These are phyloP conservation scores for Lithobates pipiens DNA, from an alignment of 2,797 vertebrate genomes.

Conservation along the genomic window DNA sequence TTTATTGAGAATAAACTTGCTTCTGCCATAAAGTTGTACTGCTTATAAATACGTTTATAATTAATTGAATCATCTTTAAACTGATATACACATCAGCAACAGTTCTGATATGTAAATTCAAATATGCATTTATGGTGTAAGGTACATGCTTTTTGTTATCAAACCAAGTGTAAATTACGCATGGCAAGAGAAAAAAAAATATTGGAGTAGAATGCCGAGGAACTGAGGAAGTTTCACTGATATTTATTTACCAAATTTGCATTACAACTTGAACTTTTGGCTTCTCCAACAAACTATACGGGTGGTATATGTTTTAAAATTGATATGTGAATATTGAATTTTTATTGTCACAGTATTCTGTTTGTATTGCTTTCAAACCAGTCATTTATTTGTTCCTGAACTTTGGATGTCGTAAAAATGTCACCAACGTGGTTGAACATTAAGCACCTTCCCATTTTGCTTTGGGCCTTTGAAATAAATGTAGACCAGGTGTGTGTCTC, in stretches of 20 bases:
- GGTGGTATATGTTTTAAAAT: slow-evolving; percentile 81
- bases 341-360: slow-evolving; percentile 85
- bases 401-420: slow-evolving; percentile 91
- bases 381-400: slow-evolving; percentile 89
- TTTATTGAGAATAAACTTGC: too few species aligned
- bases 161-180: slow-evolving; percentile 43
- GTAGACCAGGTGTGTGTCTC: slow-evolving; percentile 83
- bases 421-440: slow-evolving; percentile 94
- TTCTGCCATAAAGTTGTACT: too few species aligned
- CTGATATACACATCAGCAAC: too few species aligned
- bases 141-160: slow-evolving; percentile 20
- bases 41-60: too few species aligned
- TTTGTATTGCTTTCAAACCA: slow-evolving; percentile 84
- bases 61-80: too few species aligned
- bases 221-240: slow-evolving; percentile 27
- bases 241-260: slow-evolving; percentile 44
- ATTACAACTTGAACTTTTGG: slow-evolving; percentile 74
- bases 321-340: slow-evolving; percentile 87
- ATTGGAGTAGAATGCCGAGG: slow-evolving; percentile 44
- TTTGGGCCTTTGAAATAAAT: slow-evolving; percentile 85
- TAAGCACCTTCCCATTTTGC: slow-evolving; percentile 89
- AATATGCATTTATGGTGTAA: slow-evolving; percentile 13
- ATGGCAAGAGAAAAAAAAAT: slow-evolving; percentile 16
- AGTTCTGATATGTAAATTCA: slow-evolving; percentile 35
- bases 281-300: slow-evolving; percentile 75